These are phyloP conservation scores for Hydrozoanthus tunicans DNA, from an alignment of 64 coral and sea anemone species.

Conservation along the genomic window DNA sequence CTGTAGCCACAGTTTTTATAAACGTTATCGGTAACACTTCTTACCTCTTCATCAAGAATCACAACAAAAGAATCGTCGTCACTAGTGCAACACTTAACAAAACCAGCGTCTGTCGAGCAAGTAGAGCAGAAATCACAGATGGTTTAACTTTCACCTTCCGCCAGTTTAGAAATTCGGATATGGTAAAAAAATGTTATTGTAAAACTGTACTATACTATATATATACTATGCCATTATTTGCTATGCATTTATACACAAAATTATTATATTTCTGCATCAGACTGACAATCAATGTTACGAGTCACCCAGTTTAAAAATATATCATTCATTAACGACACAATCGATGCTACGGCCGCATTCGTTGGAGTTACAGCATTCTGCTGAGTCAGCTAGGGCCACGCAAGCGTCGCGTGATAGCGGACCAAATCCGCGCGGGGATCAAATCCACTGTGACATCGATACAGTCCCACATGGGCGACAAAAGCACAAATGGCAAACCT, in stretches of 20 bases:
- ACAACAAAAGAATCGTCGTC: constrained; percentile 26
- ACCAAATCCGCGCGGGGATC: too few species aligned
- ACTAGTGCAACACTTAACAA: constrained; percentile 29
- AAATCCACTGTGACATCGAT: too few species aligned
- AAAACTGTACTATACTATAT: background rate
- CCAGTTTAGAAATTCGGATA: background rate
- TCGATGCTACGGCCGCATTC: too few species aligned
- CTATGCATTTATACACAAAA: background rate
- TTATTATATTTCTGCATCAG: too few species aligned
- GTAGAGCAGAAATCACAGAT: background rate
- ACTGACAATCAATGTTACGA: too few species aligned
- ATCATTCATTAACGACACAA: too few species aligned
- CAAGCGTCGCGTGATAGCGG: too few species aligned
- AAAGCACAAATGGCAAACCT: too few species aligned
- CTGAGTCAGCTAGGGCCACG: too few species aligned
- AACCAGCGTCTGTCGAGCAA: constrained; percentile 29
- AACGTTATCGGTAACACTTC: background rate
- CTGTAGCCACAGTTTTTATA: background rate
- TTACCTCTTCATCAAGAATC: constrained; percentile 42
- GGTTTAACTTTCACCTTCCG: background rate
- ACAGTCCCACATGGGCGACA: too few species aligned
- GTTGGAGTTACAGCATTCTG: too few species aligned
- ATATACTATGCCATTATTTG: background rate
- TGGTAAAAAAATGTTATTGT: background rate
- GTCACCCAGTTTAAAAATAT: too few species aligned